These are phyloP conservation scores for Cydia fagiglandana DNA, from an alignment of 1,140 invertebrate species.

Conservation along the genomic window DNA sequence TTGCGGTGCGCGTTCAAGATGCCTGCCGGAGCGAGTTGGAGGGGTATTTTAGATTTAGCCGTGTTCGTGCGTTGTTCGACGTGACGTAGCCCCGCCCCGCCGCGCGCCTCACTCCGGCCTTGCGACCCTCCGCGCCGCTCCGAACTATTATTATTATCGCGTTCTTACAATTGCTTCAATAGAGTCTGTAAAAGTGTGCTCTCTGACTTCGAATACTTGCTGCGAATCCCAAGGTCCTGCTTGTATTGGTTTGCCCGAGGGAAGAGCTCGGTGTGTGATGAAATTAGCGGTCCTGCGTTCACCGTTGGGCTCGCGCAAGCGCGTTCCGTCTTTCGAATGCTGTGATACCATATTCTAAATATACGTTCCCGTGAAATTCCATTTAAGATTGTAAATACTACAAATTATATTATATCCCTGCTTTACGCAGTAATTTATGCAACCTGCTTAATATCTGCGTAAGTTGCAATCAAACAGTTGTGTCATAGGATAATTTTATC, in stretches of 20 bases:
- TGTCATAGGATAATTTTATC: conserved; percentile 13
- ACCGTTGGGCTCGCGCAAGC: conserved; percentile 66
- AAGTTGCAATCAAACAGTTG: background rate
- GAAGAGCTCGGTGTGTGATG: background rate
- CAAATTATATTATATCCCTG: background rate
- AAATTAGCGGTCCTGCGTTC: background rate
- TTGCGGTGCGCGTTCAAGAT: conserved; percentile 37
- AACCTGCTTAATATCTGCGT: background rate
- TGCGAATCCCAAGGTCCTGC: background rate
- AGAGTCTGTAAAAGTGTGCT: background rate
- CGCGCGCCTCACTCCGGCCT: conserved; percentile 59
- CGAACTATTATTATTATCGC: conserved; percentile 27
- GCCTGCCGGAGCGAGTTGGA: conserved; percentile 7
- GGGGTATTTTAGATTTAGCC: conserved; percentile 58
- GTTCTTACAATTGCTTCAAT: background rate
- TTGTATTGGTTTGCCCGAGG: background rate
- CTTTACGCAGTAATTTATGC: background rate
- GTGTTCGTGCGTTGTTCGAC: conserved; percentile 71
- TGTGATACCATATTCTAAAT: conserved; percentile 57
- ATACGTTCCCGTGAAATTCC: conserved; percentile 41
- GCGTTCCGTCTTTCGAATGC: conserved; percentile 63
- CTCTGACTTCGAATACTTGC: conserved; percentile 25
- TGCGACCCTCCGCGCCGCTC: conserved; percentile 65
- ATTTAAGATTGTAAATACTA: background rate
- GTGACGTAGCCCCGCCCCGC: conserved; percentile 67